Evolutionary conservation across 1,140 invertebrate genomes (phyloP).

Genomic region (Drosophila elegans): DNA sequence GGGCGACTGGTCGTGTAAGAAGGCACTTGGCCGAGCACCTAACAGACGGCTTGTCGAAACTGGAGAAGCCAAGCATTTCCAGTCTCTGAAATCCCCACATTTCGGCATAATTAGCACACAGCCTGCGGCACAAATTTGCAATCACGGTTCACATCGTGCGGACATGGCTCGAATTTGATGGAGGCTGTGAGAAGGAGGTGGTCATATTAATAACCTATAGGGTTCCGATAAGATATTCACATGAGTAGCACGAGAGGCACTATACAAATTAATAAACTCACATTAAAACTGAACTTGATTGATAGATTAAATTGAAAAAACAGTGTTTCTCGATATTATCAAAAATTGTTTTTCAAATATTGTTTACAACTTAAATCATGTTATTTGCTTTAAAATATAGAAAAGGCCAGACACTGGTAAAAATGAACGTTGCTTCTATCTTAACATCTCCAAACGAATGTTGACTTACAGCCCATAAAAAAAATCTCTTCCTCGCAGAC

Average conservation of each 20-base stretch:
- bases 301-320: no score
- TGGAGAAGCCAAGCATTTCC: slow-evolving; percentile 17
- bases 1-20: slow-evolving; percentile 10
- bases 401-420: neutral
- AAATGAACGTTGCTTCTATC: slow-evolving; percentile 17
- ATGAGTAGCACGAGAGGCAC: no score
- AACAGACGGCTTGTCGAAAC: slow-evolving; percentile 15
- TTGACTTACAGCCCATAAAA: slow-evolving; percentile 23
- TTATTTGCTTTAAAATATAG: no score
- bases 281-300: no score
- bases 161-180: neutral
- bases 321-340: no score
- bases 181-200: neutral
- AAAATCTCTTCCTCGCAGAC: slow-evolving; percentile 1
- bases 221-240: no score
- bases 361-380: no score
- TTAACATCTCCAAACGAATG: slow-evolving; percentile 21
- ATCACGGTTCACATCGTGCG: slow-evolving; percentile 23
- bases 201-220: neutral
- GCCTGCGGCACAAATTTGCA: slow-evolving; percentile 45
- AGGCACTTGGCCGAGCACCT: slow-evolving; percentile 42
- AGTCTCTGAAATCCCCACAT: slow-evolving; percentile 48
- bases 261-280: no score
- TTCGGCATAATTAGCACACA: slow-evolving; percentile 67
- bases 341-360: no score